Base-by-base conservation (phyloP, 1,140 invertebrate species). In the Eurosta solidaginis region DNA sequence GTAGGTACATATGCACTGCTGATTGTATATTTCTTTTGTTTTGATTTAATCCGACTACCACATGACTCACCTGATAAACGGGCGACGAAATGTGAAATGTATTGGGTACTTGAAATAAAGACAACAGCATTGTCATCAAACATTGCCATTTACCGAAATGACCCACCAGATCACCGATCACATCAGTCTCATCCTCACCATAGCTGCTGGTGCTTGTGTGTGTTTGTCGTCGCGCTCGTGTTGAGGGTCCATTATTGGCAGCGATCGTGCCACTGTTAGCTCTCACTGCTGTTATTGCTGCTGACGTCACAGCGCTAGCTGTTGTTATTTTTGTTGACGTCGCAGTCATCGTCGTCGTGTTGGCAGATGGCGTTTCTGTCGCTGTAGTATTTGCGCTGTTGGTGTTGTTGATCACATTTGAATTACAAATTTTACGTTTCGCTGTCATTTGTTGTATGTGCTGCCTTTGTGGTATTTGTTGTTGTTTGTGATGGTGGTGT, bases 91-190 rank as follows among this genome's bases (percentile, higher is more conserved):
- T 93, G 84, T 94, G 93, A 88, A 93, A 93, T 20, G 93, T 93
- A 81, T 93, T 93, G 1, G 93, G 93, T 81, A 94, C 91, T 81
- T 93, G 93, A 85, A 93, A 92, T 40, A 94, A 82, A 0, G 93
- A 93, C 47, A 94, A 88, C 4, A 93, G 88, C 79, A 93, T 90
- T 1, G 93, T 93, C 82, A 93, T 90, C 76, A 92, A 81, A 25
- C 93, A 88, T 84, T 94, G 94, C 93, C 93, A 94, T 77, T 90
- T 90, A 47, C 94, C 94, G 81, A 93, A 93, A 82, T 92, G 90
- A 0, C 93, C 93, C 78, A 94, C 93, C 9, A 92, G 86, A 12
- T 90, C 88, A 3, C 92, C 91, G 20, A 94, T 91, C 12, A 92
- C 90, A 82, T 94, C 93, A 29, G 90, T 88, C 76, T 90, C 89